Base-by-base conservation (phyloP, 2,797 vertebrate genomes). In the Cebuella pygmaea region DNA sequence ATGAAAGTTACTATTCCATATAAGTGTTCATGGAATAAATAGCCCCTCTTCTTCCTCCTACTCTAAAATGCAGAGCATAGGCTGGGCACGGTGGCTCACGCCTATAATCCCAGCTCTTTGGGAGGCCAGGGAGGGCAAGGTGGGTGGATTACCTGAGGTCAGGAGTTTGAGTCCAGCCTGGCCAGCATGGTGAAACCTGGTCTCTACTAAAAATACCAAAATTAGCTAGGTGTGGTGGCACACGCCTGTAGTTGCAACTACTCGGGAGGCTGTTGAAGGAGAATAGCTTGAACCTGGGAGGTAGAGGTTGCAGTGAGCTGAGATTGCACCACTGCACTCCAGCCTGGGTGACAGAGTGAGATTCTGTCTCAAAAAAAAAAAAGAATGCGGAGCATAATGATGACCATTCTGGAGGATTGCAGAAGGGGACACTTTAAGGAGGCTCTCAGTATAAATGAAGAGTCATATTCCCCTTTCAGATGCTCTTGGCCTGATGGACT, bases 11-110 rank as follows among this genome's bases (percentile, higher is more conserved):
- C 39, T 36, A n/a, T 20, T 59, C n/a, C 59, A 1, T 19, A 11
- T 79, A 27, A 41, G 17, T 39, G 14, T 52, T 82, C 17, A 48
- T 59, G 26, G 27, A 50, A 76, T 74, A 13, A 55, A 44, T 22
- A 81, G 55, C 13, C 4, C 5, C 8, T 46, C 24, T 30, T 85
- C 33, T 46, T 93, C n/a, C 26, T 81, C 80, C 27, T 27, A 39
- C 17, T 6, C 4, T 75, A 44, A 95, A 80, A 61, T n/a, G 33
- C 15, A 91, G 24, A 72, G 4, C 33, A 33, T 80, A 44, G 64
- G 64, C 61, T 33, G 30, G 61, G 33, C 33, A 0, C 0, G 1
- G 33, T 67, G 64, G 33, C 7, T 1, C 33, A n/a, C 0, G 0
- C 64, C 64, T n/a, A 17, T 67, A n/a, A 67, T 67, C 64, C 15